phyloP scores from a whole-genome alignment of 2,888 invertebrate genomes.

The Chromoteleia sp. region DNA sequence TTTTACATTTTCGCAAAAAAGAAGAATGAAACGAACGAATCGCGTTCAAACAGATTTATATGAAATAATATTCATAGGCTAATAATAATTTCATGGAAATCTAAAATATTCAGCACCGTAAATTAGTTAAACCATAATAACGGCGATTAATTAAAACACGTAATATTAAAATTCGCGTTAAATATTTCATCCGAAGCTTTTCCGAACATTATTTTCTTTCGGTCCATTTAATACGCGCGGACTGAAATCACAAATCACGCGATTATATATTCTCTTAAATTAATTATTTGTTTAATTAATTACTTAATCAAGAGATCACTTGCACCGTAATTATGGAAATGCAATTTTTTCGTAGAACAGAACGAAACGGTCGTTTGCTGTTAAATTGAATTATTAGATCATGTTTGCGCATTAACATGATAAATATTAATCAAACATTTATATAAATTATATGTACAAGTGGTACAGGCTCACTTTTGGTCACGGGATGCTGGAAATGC shows the following conservation, averaged over 20 bases:
- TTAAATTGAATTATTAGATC: slow-evolving; percentile 25
- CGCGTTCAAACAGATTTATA: too few relatives aligned
- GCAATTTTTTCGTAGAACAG: background rate
- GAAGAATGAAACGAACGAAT: too few relatives aligned
- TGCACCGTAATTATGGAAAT: slow-evolving; percentile 16
- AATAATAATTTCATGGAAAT: background rate
- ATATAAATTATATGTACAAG: slow-evolving; percentile 38
- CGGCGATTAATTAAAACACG: background rate
- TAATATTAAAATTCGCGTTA: slow-evolving; percentile 5
- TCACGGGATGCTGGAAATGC: background rate
- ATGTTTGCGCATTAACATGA: slow-evolving; percentile 22
- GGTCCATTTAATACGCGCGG: background rate
- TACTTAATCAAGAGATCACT: slow-evolving; percentile 20
- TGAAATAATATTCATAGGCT: too few relatives aligned
- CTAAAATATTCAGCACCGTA: background rate
- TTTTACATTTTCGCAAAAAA: too few relatives aligned
- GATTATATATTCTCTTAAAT: slow-evolving; percentile 8
- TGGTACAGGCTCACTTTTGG: slow-evolving; percentile 24
- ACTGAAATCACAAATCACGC: slow-evolving; percentile 16
- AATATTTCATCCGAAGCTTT: too few relatives aligned
- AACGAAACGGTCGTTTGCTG: background rate
- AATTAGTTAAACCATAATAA: slow-evolving; percentile 4
- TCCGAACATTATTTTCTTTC: too few relatives aligned
- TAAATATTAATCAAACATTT: slow-evolving; percentile 43
- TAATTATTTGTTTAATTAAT: slow-evolving; percentile 33